Base-by-base conservation (phyloP, 1,140 invertebrate species). In the Drosophila leontia region DNA sequence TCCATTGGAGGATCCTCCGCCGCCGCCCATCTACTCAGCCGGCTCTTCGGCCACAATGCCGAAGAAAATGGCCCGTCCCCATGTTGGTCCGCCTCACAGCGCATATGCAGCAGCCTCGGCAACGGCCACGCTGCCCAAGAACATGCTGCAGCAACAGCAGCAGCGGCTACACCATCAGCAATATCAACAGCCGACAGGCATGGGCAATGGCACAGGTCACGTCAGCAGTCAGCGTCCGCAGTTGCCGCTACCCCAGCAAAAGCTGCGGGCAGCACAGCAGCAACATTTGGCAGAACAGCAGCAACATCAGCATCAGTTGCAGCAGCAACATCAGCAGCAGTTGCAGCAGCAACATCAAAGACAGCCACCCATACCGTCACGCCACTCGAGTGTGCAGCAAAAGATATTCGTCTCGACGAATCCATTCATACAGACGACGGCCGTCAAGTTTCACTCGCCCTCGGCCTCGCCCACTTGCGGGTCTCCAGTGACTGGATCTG, bases 381-480 rank as follows among this genome's bases (percentile, higher is more conserved):
- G 91, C 12, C 92, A 92, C 75, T 87, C 91, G 23, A 92, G 90
- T 79, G 86, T 92, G 53, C 92, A 93, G 55, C 92, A 93, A 78
- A 93, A 93, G 80, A 93, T 93, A 74, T 92, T 92, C 62, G 92
- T 93, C 45, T 88, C 92, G n/a, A 93, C 92, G 63, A 93, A 93
- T 87, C 92, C 92, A 59, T 93, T 93, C 60, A 92, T 93, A 62
- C 91, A 92, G 56, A 92, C 92, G n/a, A 93, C 91, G 34, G 72
- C 91, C 26, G 86, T 92, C 60, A 91, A 92, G 45, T 92, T 87
- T 60, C 88, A 91, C 60, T 88, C 91, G 55, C 85, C 90, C 23
- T 80, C 90, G n/a, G 86, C 86, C 37, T 92, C 91, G 53, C 91
- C 91, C 62, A 92, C 86, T 62, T 92, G 86, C 55, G 82, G 79